A percentile compares a stretch with the other conserved stretches of the same genome.
Evolutionary conservation across 2,113 vertebrate genomes (phyloP).

Genomic region (Haemorhous mexicanus): DNA sequence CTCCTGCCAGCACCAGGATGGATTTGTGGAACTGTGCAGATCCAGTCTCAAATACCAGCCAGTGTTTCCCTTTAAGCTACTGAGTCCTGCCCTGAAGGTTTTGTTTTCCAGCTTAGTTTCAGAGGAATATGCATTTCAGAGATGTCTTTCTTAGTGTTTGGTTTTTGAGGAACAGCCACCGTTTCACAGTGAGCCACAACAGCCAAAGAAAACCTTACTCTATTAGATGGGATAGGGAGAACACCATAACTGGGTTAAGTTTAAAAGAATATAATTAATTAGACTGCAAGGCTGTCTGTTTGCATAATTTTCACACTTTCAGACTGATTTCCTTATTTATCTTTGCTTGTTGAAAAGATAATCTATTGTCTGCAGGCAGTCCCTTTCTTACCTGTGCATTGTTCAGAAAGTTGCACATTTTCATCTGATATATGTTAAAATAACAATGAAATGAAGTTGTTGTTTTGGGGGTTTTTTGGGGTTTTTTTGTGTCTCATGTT

Average conservation of each 20-base stretch:
- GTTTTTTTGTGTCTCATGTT: neutral
- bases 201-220: neutral
- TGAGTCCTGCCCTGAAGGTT: neutral
- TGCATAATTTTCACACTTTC: neutral
- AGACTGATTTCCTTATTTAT: neutral
- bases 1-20: neutral
- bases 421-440: fast-evolving
- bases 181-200: neutral
- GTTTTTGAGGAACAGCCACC: neutral
- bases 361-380: neutral
- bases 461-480: neutral
- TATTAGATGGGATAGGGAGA: neutral
- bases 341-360: neutral
- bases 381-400: neutral
- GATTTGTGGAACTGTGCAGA: neutral
- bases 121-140: neutral
- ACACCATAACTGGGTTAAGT: neutral
- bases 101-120: neutral
- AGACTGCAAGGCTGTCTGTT: neutral
- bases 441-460: neutral
- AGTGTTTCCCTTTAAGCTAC: neutral
- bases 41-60: neutral
- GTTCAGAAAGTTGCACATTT: neutral
- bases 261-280: neutral
- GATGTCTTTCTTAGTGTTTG: neutral